Conservation (phyloP, 2,113 vertebrate genomes). For the Astur gentilis region DNA sequence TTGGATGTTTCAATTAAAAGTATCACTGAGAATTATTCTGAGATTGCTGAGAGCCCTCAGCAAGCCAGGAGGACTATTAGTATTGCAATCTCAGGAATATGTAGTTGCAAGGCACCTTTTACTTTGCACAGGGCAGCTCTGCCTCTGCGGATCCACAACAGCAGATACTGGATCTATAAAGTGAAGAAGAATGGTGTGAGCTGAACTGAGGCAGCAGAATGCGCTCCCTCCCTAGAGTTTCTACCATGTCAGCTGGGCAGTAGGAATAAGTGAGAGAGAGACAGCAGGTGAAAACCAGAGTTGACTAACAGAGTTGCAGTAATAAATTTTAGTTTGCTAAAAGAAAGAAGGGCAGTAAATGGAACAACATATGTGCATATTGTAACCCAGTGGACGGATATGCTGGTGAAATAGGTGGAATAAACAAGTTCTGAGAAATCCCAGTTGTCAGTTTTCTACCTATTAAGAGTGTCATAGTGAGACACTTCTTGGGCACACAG, state of each 20-base stretch:
- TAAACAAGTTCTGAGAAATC: neutral
- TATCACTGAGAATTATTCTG: neutral
- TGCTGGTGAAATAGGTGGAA: neutral
- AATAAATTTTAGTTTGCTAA: neutral
- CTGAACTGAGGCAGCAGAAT: neutral
- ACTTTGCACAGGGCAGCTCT: neutral
- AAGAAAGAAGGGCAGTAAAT: neutral
- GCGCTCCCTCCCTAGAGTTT: neutral
- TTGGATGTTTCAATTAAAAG: neutral
- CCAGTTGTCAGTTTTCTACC: neutral
- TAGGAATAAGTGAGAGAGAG: neutral
- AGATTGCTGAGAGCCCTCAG: neutral
- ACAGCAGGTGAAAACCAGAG: neutral
- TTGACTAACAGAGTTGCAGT: neutral
- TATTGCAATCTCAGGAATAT: neutral
- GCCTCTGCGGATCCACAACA: neutral
- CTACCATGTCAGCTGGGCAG: neutral
- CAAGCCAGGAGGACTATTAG: neutral
- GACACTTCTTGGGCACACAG: neutral
- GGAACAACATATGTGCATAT: neutral
- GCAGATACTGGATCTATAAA: neutral
- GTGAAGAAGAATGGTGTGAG: neutral
- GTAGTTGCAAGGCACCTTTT: fast-evolving
- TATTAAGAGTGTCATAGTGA: neutral
- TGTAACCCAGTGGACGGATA: neutral